phyloP scores from a whole-genome alignment of 1,140 invertebrate genomes.

The Akabosia matsudoensis region DNA sequence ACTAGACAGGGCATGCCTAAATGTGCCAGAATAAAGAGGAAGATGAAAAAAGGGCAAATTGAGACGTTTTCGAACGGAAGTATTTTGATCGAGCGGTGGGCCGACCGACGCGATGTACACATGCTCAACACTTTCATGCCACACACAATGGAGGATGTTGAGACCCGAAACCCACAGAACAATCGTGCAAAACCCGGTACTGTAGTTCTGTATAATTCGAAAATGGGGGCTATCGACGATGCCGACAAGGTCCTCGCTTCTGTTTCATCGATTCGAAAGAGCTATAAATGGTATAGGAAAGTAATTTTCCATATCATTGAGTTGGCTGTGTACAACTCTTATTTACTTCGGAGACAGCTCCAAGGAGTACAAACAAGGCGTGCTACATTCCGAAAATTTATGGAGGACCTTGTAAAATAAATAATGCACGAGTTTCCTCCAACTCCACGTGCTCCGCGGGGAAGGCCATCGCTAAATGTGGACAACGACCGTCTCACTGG shows the following conservation, averaged over 20 bases:
- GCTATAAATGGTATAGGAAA: not conserved
- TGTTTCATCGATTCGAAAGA: not conserved
- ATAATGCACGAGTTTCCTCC: not conserved
- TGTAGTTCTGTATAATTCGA: not conserved
- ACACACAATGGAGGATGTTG: not conserved
- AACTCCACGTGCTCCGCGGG: not conserved
- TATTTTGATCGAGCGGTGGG: not conserved
- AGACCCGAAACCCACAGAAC: not conserved
- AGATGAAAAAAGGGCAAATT: not conserved
- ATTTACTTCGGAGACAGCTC: not conserved
- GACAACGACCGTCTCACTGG: not conserved
- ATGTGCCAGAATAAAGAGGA: not conserved
- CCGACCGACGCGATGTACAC: not conserved
- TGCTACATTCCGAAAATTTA: not conserved
- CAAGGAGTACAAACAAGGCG: not conserved
- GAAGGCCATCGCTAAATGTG: not conserved
- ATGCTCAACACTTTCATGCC: slow-evolving; percentile 16
- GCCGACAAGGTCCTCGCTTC: not conserved
- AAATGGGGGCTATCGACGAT: not conserved
- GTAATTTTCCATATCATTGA: not conserved
- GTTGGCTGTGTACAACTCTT: not conserved
- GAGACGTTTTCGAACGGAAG: not conserved
- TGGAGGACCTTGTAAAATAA: not conserved
- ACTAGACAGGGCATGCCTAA: not conserved
- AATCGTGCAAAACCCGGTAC: not conserved